A percentile compares a stretch with the other conserved stretches of the same genome.
phyloP scores from a whole-genome alignment of 2,888 invertebrate genomes.

The Erynnis tages region DNA sequence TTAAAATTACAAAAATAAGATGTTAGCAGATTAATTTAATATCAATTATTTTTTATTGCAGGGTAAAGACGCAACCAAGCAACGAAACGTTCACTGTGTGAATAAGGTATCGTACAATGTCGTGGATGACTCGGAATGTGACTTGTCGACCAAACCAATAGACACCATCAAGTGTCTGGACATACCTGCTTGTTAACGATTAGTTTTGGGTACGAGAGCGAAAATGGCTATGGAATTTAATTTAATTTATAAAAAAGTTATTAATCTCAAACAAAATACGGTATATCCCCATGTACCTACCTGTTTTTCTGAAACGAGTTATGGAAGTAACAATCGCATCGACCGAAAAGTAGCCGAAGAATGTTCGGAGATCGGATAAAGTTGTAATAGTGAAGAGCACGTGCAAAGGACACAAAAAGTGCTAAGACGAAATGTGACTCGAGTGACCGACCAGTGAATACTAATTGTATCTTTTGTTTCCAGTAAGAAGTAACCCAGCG shows the following conservation, averaged over 20 bases:
- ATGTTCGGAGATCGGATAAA: neutral
- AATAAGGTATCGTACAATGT: conserved; percentile 87
- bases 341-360: conserved; percentile 1
- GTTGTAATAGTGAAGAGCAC: conserved; percentile 3
- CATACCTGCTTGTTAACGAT: conserved; percentile 62
- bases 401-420: conserved; percentile 13
- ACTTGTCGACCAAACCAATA: conserved; percentile 83
- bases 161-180: conserved; percentile 85
- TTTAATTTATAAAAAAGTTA: neutral
- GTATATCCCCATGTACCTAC: conserved; percentile 5
- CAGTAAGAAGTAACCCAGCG: conserved; percentile 65
- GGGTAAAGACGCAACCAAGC: conserved; percentile 81
- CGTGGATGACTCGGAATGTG: conserved; percentile 88
- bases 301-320: conserved; percentile 8
- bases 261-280: conserved; percentile 20
- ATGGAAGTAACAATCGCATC: conserved; percentile 1
- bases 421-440: conserved; percentile 18
- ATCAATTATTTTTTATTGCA: conserved; percentile 38
- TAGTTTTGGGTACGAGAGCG: neutral
- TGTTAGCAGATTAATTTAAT: too few species aligned
- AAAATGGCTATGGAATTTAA: conserved; percentile 11
- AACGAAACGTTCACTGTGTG: conserved; percentile 88
- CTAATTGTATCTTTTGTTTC: conserved; percentile 46
- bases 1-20: too few species aligned
- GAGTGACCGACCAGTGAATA: conserved; percentile 41